Conservation (phyloP, 2,797 vertebrate genomes). For the Spea hammondii region DNA sequence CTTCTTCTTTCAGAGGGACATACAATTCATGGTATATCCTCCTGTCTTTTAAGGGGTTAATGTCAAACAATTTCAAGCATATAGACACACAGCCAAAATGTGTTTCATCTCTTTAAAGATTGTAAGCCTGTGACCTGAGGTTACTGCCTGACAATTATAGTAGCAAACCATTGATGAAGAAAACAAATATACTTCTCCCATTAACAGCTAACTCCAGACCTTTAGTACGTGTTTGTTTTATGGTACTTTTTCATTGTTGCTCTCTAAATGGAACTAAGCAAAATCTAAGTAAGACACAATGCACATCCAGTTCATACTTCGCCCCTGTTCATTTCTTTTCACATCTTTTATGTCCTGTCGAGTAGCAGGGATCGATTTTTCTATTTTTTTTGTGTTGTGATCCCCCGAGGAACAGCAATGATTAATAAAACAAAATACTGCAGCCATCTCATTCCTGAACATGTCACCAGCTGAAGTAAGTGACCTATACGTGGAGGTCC, state of each 20-base stretch:
- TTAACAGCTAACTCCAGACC: constrained; percentile 2
- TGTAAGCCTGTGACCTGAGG: constrained; percentile 1
- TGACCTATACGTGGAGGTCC: constrained; percentile 49
- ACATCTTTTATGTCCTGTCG: constrained; percentile 43
- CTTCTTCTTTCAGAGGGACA: too few relatives aligned
- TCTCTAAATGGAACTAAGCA: not conserved
- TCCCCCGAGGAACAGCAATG: constrained; percentile 36
- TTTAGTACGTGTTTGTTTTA: not conserved
- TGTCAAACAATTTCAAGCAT: too few relatives aligned
- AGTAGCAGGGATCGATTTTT: constrained; percentile 45
- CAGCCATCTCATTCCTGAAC: constrained; percentile 35
- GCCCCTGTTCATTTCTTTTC: constrained; percentile 18
- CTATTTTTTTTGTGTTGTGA: constrained; percentile 25
- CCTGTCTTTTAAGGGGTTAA: too few relatives aligned
- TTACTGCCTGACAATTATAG: constrained; percentile 1
- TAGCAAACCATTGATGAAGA: constrained; percentile 6
- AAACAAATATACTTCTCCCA: not conserved
- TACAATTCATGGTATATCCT: too few relatives aligned
- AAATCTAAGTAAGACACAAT: constrained; percentile 4
- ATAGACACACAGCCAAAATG: too few relatives aligned
- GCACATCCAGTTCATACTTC: constrained; percentile 15
- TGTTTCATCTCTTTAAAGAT: not conserved
- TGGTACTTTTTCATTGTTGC: not conserved
- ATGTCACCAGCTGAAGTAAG: constrained; percentile 46
- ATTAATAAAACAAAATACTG: constrained; percentile 47